Evolutionary conservation across 2,888 invertebrate species (phyloP), one percentile per base, ranked within the genome.

Genomic region (Tanytarsus gracilentus): DNA sequence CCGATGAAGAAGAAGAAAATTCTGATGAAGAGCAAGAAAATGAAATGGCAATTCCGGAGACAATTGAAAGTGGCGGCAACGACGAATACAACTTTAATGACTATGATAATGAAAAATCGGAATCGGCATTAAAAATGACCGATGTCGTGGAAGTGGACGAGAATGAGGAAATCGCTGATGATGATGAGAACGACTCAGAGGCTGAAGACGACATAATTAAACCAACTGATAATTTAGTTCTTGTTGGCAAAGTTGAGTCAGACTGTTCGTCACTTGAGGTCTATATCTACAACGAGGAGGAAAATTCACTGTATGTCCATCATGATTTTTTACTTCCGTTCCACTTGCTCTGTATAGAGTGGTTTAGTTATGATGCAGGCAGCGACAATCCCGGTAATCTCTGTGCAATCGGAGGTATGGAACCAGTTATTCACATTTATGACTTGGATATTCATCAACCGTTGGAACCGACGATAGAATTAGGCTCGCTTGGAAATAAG

Each of bases 381-480:
- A 80, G 72, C 2, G 79, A 84, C 33, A 75, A 76, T 62, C 77
- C 81, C 62, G 86, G 86, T 16, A 97, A 94, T 72, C 82, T 93
- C 66, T 86, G 94, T 66, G 97, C 96, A 0, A 81, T 97, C 61
- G 97, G 95, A 9, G 86, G 86, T 30, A 95, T 98, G 93, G 85
- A 86, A 63, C 88, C 94, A 0, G 80, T 88, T 40, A 95, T 98
- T 61, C 88, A 93, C 66, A 83, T 98, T n/a, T 99, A 97, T 96
- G 96, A 98, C 74, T 74, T 98, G 44, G 97, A 98, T 74, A 79
- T 98, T 62, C 85, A 96, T 64, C 92, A 97, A 70, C 85, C 86
- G 62, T 76, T 96, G 39, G 93, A 94, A 69, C 94, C 98, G 1
- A 86, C 86, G 0, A 88, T 86, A 69, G 85, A 82, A 65, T 77